Conservation (phyloP, 2,888 invertebrate genomes). For the Brachypterus glaber region DNA sequence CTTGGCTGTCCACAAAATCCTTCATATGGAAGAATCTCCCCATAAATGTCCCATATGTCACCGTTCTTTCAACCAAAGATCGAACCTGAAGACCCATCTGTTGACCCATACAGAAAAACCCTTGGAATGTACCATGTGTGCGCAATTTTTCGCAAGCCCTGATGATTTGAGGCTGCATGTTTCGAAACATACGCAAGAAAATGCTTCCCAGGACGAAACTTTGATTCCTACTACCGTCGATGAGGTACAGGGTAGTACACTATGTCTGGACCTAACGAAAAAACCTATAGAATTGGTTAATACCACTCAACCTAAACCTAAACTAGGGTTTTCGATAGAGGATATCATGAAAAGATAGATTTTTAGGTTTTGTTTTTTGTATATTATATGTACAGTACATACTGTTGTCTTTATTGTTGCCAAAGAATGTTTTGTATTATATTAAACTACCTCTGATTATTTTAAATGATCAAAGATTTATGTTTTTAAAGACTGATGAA, state of each 20-base stretch:
- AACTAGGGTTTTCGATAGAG: constrained; percentile 74
- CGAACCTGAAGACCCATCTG: constrained; percentile 83
- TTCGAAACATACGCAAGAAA: constrained; percentile 20
- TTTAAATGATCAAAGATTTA: no score
- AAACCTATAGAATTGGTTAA: constrained; percentile 16
- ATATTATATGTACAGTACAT: no score
- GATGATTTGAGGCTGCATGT: constrained; percentile 36
- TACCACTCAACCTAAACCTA: constrained; percentile 39
- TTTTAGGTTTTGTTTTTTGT: no score
- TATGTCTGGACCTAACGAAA: constrained; percentile 32
- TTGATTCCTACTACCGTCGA: constrained; percentile 22
- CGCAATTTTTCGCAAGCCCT: constrained; percentile 33
- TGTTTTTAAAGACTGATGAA: no score
- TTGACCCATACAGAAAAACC: constrained; percentile 72
- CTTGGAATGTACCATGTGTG: constrained; percentile 33
- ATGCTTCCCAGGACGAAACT: constrained; percentile 17
- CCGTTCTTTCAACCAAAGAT: constrained; percentile 84
- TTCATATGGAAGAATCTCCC: constrained; percentile 88
- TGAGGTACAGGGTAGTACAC: constrained; percentile 18
- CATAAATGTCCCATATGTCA: constrained; percentile 87
- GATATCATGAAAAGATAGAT: constrained; percentile 78
- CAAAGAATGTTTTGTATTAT: no score
- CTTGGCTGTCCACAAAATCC: constrained; percentile 88
- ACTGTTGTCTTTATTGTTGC: no score
- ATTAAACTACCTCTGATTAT: no score